Evolutionary conservation across 2,888 invertebrate genomes (phyloP), one percentile per base, ranked within the genome.

Genomic region (Gibbula magus): DNA sequence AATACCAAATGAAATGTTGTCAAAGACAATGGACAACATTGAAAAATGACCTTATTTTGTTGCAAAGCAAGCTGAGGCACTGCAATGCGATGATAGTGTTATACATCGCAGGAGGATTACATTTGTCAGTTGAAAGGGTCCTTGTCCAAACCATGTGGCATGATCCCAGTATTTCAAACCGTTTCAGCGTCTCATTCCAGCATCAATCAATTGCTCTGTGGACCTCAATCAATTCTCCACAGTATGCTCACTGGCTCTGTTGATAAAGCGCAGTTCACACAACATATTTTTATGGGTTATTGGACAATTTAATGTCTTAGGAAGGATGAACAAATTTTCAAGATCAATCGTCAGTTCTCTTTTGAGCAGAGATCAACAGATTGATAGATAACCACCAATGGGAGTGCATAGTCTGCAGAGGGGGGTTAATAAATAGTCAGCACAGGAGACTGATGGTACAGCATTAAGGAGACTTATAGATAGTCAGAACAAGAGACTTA

Each of bases 261-360:
- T 61, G 61, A 61, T 61, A 61, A 61, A 61, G 61, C 29, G 2
- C 29, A 25, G 61, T 61, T 29, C 29, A 61, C 16, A 61, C 29
- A 29, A 25, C 61, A 61, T 61, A 61, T 61, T 61, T 61, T 61
- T 61, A 61, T 25, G 61, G 61, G 61, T 29, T 61, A 61, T 25
- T 25, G 25, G 22, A 61, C 61, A 25, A 61, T 61, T 61, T 61
- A 61, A 61, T 61, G 61, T 29, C 25, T 29, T 29, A 29, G 29
- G 61, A 25, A 61, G 25, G 29, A 29, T 29, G 29, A 25, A 29
- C 22, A 61, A 61, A 16, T 16, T 16, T 22, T 18, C 22, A 25
- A 29, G 61, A 61, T 61, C 61, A 61, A 61, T 61, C 18, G 61
- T 61, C 16, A 25, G 29, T 61, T 61, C 61, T 29, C 61, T 29